phyloP scores from a whole-genome alignment of 2,888 invertebrate species.

The Biston stratarius region DNA sequence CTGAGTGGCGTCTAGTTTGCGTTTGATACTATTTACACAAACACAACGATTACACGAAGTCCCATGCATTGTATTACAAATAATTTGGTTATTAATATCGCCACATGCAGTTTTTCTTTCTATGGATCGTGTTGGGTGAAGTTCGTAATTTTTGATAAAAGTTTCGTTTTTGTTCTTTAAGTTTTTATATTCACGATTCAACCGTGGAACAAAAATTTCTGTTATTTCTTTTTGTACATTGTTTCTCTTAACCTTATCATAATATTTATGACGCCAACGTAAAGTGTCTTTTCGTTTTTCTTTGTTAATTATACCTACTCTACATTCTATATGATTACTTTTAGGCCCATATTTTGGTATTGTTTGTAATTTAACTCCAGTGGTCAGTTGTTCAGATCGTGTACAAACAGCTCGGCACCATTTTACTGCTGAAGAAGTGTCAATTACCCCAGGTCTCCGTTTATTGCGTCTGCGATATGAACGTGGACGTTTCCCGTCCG shows the following conservation, averaged over 20 bases:
- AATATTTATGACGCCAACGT: slow-evolving; percentile 12
- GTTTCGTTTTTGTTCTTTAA: not conserved
- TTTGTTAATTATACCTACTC: not conserved
- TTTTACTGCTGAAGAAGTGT: slow-evolving; percentile 27
- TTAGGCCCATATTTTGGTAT: slow-evolving; percentile 18
- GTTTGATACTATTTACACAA: not conserved
- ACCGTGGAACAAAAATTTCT: not conserved
- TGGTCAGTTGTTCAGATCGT: slow-evolving; percentile 8
- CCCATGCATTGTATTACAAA: slow-evolving; percentile 3
- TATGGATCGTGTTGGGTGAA: not conserved
- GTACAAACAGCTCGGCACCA: slow-evolving; percentile 15
- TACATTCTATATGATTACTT: not conserved
- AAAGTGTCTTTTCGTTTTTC: not conserved
- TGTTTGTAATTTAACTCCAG: slow-evolving; percentile 8
- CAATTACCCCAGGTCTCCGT: slow-evolving; percentile 14
- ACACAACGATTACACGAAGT: not conserved
- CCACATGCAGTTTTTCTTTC: slow-evolving; percentile 8
- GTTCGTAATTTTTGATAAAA: not conserved
- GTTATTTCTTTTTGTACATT: not conserved
- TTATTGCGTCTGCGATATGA: slow-evolving; percentile 14
- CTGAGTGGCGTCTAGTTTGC: not conserved
- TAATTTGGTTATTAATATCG: slow-evolving; percentile 3
- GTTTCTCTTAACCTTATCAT: not conserved
- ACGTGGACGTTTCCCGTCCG: not conserved
- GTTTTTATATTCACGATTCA: not conserved